phyloP scores from a whole-genome alignment of 2,888 invertebrate genomes.

The Ommatoiulus sabulosus region DNA sequence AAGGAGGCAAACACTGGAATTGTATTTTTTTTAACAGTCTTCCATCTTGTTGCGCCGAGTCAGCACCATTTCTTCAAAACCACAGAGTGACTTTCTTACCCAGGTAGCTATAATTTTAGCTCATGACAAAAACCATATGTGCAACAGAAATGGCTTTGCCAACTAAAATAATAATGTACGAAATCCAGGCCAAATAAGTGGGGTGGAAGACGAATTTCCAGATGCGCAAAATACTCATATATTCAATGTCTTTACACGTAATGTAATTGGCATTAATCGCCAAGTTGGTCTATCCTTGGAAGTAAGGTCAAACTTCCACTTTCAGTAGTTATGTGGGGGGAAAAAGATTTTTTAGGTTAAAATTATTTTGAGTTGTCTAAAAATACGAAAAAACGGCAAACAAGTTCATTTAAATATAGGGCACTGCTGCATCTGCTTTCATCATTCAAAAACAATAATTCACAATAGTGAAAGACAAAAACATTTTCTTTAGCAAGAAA shows the following conservation, averaged over 20 bases:
- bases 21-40: neutral
- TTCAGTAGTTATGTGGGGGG: neutral
- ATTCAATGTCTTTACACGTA: neutral
- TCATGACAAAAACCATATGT: constrained; percentile 43
- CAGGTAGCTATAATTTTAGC: constrained; percentile 31
- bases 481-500: neutral
- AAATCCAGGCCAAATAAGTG: constrained; percentile 1
- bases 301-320: constrained; percentile 40
- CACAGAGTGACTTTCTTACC: neutral
- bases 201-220: neutral
- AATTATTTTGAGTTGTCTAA: constrained; percentile 29
- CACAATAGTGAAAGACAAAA: neutral
- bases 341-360: constrained; percentile 35
- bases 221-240: neutral
- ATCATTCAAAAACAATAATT: neutral
- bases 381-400: neutral
- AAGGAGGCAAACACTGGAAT: neutral
- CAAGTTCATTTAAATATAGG: neutral
- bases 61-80: neutral
- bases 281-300: constrained; percentile 43
- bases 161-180: constrained; percentile 26
- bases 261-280: constrained; percentile 33
- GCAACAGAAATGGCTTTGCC: constrained; percentile 2
- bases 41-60: constrained; percentile 2
- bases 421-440: neutral